Conservation (phyloP, 2,797 vertebrate genomes). For the Microctenopoma steveboyesi region DNA sequence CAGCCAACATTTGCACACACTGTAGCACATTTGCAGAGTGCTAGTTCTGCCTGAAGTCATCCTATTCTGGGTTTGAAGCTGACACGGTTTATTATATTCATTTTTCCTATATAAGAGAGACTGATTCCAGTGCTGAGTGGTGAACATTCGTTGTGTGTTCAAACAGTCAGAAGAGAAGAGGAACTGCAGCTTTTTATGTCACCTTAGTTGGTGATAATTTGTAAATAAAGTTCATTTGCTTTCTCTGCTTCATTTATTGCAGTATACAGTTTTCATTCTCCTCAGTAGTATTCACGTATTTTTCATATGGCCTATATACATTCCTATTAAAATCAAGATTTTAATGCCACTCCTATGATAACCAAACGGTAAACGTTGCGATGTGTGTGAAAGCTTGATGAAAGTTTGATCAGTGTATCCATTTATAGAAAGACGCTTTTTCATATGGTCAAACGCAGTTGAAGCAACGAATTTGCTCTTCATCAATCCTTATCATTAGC, state of each 20-base stretch:
- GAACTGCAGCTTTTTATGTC: too few species aligned
- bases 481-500: not conserved
- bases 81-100: slow-evolving; percentile 5
- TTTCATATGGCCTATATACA: too few species aligned
- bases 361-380: too few species aligned
- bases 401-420: not conserved
- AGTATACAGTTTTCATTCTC: too few species aligned
- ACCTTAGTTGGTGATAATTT: too few species aligned
- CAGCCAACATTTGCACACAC: slow-evolving; percentile 4
- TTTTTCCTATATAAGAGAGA: slow-evolving; percentile 10
- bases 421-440: not conserved
- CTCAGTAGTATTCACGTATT: too few species aligned
- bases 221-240: too few species aligned
- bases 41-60: slow-evolving; percentile 16
- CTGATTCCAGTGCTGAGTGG: not conserved
- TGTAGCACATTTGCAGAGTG: not conserved
- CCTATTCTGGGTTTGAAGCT: slow-evolving; percentile 23
- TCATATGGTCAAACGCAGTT: not conserved
- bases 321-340: too few species aligned
- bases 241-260: too few species aligned
- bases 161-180: not conserved
- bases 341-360: too few species aligned
- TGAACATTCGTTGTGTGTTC: too few species aligned
- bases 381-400: too few species aligned
- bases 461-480: not conserved